These are phyloP conservation scores for Lytechinus pictus DNA, from an alignment of 35 echinoderm and acorn worm genomes.

Conservation along the genomic window DNA sequence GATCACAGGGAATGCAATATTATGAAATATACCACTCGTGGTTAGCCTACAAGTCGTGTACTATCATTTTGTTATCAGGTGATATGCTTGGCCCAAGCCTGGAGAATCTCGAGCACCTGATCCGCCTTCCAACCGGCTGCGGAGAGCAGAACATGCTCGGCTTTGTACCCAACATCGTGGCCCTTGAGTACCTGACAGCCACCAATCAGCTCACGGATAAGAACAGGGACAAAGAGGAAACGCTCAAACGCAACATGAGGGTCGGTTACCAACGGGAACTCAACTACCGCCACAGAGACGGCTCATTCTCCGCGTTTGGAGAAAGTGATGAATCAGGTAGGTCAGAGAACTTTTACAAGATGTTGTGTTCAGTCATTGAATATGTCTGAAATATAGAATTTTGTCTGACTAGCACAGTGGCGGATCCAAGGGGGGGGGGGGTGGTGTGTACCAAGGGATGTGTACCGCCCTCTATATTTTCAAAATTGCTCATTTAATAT, in stretches of 20 bases:
- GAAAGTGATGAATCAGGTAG: conserved; percentile 54
- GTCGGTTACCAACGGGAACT: conserved; percentile 90
- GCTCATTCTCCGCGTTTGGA: conserved; percentile 90
- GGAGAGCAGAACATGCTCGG: conserved; percentile 88
- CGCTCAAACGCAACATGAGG: conserved; percentile 63
- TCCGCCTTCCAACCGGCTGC: conserved; percentile 72
- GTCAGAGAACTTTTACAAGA: background rate
- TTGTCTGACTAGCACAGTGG: background rate
- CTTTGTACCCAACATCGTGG: conserved; percentile 74
- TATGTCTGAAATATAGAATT: conserved; percentile 26
- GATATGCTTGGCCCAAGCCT: conserved; percentile 76
- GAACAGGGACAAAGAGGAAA: conserved; percentile 26
- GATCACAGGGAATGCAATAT: too few species aligned
- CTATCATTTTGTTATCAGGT: conserved; percentile 40
- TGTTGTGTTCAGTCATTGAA: conserved; percentile 47
- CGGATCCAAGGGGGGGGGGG: too few species aligned
- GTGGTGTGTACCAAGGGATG: too few species aligned
- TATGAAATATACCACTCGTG: too few species aligned
- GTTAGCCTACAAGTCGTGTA: too few species aligned
- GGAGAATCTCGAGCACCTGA: conserved; percentile 63
- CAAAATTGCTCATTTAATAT: too few species aligned
- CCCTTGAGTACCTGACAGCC: conserved; percentile 68
- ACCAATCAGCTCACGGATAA: conserved; percentile 55
- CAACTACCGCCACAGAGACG: conserved; percentile 78
- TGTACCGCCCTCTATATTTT: too few species aligned